Evolutionary conservation across 2,113 vertebrate species (phyloP).

Genomic region (Sminthopsis crassicaudata): DNA sequence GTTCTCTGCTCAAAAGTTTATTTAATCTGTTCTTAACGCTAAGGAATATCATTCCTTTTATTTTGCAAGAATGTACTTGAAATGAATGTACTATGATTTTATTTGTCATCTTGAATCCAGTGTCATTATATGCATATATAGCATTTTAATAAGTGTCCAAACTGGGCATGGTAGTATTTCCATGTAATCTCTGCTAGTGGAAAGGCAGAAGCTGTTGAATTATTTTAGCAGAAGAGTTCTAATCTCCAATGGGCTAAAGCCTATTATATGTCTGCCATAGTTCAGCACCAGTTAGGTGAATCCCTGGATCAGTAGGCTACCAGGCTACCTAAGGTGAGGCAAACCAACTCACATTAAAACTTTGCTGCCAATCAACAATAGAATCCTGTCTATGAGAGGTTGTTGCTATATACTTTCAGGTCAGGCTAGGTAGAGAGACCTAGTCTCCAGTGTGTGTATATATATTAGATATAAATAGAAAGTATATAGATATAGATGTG

Average conservation of each 20-base stretch:
- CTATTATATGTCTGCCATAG: not conserved
- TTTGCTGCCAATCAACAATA: not conserved
- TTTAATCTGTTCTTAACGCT: not conserved
- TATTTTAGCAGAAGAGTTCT: not conserved
- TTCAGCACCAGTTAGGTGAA: not conserved
- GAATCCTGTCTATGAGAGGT: not conserved
- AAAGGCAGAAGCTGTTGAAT: not conserved
- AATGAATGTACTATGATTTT: not conserved
- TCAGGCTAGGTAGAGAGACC: not conserved
- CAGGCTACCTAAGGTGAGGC: not conserved
- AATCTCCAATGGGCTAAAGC: not conserved
- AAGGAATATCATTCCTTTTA: slow-evolving; percentile 53
- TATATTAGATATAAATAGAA: not conserved
- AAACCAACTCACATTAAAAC: not conserved
- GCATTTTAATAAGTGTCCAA: not conserved
- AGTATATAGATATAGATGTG: not conserved
- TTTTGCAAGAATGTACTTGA: not conserved
- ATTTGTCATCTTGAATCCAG: not conserved
- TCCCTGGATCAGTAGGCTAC: not conserved
- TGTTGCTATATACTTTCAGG: not conserved
- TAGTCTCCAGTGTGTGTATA: not conserved
- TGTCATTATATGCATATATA: not conserved
- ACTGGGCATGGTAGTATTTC: not conserved
- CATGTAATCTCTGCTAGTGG: not conserved
- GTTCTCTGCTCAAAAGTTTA: not conserved